Evolutionary conservation across 92 coral and sea anemone genomes (phyloP).

Genomic region (Metridium senile): DNA sequence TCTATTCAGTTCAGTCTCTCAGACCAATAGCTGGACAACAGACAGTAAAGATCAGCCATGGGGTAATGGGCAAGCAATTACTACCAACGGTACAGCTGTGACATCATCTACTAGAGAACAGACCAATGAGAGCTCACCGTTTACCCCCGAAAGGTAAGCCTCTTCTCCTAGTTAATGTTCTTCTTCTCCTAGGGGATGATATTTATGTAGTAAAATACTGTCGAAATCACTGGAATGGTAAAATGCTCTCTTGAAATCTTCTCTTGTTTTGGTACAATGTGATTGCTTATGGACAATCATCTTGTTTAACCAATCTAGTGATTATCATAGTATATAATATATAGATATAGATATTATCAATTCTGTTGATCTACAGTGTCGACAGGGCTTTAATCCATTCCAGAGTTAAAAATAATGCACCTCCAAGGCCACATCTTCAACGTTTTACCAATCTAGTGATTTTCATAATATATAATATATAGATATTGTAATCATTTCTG

Average conservation of each 20-base stretch:
- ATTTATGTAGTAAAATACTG: too few relatives aligned
- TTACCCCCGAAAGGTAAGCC: slow-evolving; percentile 58
- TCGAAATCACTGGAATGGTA: too few relatives aligned
- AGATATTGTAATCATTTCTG: background rate
- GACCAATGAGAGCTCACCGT: slow-evolving; percentile 20
- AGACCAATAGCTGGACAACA: slow-evolving; percentile 65
- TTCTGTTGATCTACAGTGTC: slow-evolving; percentile 37
- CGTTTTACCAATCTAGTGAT: too few relatives aligned
- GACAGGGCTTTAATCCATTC: slow-evolving; percentile 88
- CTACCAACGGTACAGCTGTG: slow-evolving; percentile 36
- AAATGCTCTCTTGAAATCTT: too few relatives aligned
- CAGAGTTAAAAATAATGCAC: slow-evolving; percentile 52
- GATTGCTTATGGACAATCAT: too few relatives aligned
- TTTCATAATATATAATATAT: too few relatives aligned
- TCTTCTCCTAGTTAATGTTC: background rate
- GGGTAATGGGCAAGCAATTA: slow-evolving; percentile 53
- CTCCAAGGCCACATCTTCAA: slow-evolving; percentile 42
- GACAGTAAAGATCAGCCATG: slow-evolving; percentile 51
- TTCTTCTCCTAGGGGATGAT: too few relatives aligned
- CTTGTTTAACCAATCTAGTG: too few relatives aligned
- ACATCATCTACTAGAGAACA: slow-evolving; percentile 23
- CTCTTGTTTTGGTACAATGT: too few relatives aligned
- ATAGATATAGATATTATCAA: background rate
- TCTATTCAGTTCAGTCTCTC: slow-evolving; percentile 49
- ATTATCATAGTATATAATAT: too few relatives aligned